Conservation (phyloP, 2,888 invertebrate species). For the Tipula vernalis region DNA sequence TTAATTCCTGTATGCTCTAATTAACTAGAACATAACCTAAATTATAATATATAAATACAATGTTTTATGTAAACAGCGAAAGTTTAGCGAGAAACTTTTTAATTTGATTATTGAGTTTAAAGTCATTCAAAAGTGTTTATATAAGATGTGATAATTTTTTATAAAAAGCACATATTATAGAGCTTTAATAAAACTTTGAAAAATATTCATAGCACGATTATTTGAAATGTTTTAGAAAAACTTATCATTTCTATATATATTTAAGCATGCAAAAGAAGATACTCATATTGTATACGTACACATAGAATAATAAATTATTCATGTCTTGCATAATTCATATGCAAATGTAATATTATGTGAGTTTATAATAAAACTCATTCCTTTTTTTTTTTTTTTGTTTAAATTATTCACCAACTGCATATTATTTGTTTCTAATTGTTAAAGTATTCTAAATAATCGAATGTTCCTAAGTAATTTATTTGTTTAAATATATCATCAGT, state of each 20-base stretch:
- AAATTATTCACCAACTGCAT: neutral
- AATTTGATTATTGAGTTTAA: slow-evolving; percentile 4
- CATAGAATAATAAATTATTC: neutral
- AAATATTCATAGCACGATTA: neutral
- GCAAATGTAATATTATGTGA: neutral
- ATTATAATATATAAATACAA: neutral
- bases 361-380: neutral
- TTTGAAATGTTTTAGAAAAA: neutral
- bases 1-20: neutral
- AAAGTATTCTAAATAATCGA: neutral
- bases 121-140: neutral
- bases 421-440: neutral
- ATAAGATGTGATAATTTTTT: neutral
- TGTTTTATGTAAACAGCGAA: neutral
- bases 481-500: no score
- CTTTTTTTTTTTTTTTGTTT: neutral
- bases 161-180: neutral
- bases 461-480: no score
- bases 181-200: neutral
- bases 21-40: neutral
- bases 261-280: neutral
- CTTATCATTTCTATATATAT: neutral
- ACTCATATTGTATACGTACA: neutral
- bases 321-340: neutral
- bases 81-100: neutral